Percentiles rank a stretch among this genome's conserved stretches.
These are phyloP conservation scores for Silurus lanzhouensis DNA, from an alignment of 2,797 vertebrate species.

Conservation along the genomic window DNA sequence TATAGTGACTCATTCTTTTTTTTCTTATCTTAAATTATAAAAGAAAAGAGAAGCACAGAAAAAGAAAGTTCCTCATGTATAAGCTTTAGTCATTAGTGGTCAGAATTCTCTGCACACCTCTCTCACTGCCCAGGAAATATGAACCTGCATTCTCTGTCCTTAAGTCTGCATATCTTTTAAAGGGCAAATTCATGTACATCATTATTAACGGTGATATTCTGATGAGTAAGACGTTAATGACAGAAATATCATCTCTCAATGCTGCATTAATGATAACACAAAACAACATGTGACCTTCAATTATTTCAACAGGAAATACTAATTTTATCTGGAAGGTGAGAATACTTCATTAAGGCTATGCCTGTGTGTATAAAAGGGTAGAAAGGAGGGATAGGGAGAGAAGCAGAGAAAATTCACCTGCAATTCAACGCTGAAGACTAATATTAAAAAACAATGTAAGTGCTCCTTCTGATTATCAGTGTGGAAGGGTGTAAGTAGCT, in stretches of 20 bases:
- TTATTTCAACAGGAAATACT: constrained; percentile 37
- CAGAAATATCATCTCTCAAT: background rate
- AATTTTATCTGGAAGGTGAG: constrained; percentile 32
- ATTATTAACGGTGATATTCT: constrained; percentile 29
- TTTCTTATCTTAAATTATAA: background rate
- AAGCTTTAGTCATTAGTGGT: constrained; percentile 23
- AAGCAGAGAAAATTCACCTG: background rate
- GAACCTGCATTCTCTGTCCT: background rate
- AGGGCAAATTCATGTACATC: constrained; percentile 38
- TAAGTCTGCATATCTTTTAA: constrained; percentile 29
- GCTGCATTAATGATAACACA: constrained; percentile 37
- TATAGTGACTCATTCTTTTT: background rate
- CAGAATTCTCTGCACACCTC: background rate
- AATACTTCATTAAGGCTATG: constrained; percentile 21
- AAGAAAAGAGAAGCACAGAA: background rate
- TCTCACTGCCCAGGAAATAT: background rate
- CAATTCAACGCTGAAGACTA: constrained; percentile 9
- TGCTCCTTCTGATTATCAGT: background rate
- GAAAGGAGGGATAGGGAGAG: background rate
- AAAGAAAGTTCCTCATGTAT: background rate
- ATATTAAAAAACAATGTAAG: constrained; percentile 42
- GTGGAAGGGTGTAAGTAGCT: background rate
- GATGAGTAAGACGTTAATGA: constrained; percentile 27
- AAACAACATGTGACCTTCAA: constrained; percentile 18
- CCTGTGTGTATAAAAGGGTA: constrained; percentile 43